These are phyloP conservation scores for Pteronura brasiliensis DNA, from an alignment of 2,113 vertebrate species.

Conservation along the genomic window DNA sequence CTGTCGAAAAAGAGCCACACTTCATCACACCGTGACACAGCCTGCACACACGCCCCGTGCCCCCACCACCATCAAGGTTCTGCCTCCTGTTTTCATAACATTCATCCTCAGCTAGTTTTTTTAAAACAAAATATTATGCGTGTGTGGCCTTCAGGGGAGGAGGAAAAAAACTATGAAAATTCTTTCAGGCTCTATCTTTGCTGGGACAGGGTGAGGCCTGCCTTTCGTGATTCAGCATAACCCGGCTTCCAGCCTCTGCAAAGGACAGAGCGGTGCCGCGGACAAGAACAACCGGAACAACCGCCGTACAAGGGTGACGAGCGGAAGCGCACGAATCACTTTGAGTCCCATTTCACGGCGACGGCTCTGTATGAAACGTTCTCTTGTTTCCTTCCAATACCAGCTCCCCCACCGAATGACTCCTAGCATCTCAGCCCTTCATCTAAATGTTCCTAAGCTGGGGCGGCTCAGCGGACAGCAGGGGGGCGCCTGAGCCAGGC, in stretches of 20 bases:
- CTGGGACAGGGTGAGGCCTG: not conserved
- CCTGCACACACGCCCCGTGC: fast-evolving
- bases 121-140: not conserved
- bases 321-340: not conserved
- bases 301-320: not conserved
- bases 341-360: not conserved
- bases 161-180: not conserved
- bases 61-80: not conserved
- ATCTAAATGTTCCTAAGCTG: not conserved
- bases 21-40: not conserved
- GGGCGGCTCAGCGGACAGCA: not conserved
- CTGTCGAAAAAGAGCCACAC: conserved; percentile 68
- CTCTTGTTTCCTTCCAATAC: not conserved
- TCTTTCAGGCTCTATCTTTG: not conserved
- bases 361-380: not conserved
- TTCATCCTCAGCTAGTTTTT: not conserved
- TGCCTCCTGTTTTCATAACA: not conserved
- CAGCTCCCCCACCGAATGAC: not conserved
- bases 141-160: not conserved
- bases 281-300: fast-evolving
- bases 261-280: not conserved
- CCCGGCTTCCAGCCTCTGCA: not conserved
- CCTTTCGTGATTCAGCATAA: not conserved
- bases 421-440: not conserved
- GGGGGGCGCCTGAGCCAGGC: not conserved